A percentile compares a stretch with the other conserved stretches of the same genome.
Conservation (phyloP, 2,888 invertebrate genomes). For the Agriopis aurantiaria region DNA sequence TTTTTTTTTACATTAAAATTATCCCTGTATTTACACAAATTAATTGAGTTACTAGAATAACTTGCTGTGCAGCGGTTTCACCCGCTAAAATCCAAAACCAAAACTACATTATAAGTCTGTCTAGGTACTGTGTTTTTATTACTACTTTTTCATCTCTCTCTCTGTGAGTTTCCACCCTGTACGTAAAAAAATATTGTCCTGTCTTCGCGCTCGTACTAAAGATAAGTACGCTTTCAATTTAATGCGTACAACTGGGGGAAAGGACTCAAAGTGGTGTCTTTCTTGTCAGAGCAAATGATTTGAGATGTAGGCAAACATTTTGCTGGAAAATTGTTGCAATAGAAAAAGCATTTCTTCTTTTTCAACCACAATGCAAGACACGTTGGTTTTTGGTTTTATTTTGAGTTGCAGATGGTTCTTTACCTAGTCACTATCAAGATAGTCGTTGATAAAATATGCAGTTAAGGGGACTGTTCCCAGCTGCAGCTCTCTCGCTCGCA, state of each 20-base stretch:
- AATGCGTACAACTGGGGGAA: conserved; percentile 34
- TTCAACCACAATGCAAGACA: not conserved
- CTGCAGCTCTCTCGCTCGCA: too few relatives aligned
- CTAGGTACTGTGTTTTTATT: not conserved
- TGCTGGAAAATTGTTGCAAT: conserved; percentile 13
- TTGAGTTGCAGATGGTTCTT: not conserved
- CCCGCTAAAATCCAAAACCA: too few relatives aligned
- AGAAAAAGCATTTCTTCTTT: not conserved
- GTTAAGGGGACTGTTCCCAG: too few relatives aligned
- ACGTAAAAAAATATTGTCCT: conserved; percentile 38
- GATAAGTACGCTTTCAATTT: conserved; percentile 48
- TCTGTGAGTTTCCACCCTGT: conserved; percentile 24
- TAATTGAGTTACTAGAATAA: too few relatives aligned
- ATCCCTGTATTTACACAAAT: too few relatives aligned
- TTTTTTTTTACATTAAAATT: too few relatives aligned
- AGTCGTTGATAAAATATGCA: too few relatives aligned
- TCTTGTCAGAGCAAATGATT: conserved; percentile 30
- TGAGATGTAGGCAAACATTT: conserved; percentile 15
- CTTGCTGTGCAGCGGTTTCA: not conserved
- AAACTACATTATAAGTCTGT: not conserved
- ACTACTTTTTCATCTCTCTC: not conserved
- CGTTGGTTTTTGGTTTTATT: not conserved
- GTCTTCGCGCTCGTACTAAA: conserved; percentile 36
- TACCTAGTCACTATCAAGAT: too few relatives aligned
- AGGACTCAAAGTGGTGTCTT: conserved; percentile 30